Base-by-base conservation (phyloP, 2,888 invertebrate species). In the Gnatocerus cornutus region DNA sequence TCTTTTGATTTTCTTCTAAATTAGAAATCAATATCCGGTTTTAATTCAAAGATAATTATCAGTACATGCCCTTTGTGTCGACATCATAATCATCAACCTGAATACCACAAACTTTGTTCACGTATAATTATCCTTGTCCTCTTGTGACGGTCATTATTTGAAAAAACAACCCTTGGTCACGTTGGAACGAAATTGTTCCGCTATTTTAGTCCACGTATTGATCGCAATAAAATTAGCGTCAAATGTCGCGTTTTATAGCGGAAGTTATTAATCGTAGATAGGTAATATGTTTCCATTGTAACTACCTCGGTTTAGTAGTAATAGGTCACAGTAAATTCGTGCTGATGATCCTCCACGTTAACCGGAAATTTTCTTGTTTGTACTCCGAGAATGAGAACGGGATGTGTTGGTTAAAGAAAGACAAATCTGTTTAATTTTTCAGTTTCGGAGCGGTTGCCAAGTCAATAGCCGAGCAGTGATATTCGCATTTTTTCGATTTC, bases 221-320 rank as follows among this genome's bases (percentile, higher is more conserved):
- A 61, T 61, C 50, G 61, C 61, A 61, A 50, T 61, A 61, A 61
- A 61, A 61, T 61, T 61, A 61, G 48, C 50, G 48, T 48, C 48
- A 61, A 61, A 61, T 61, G 61, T 61, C 48, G 61, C 61, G 61
- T 61, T 61, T 61, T 61, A 48, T 39, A 50, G 27, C 37, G 61
- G 48, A 61, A 61, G 61, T 61, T 61, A 50, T 50, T 61, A 61
- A 61, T 61, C 59, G 59, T 43, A 46, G 46, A 45, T 43, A 46
- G 45, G 59, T 59, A 46, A 59, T 46, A 43, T 46, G 29, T 59
- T 59, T 45, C 33, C 43, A 46, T 30, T 59, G 45, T 46, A 46
- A 59, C 45, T 29, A 58, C 50, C 37, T 14, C 5, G 37, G 45
- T 45, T 8, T 10, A 13, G 12, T 46, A n/a, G 29, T 43, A 58